Conservation (phyloP, 2,888 invertebrate species). For the Ligdia adustata region DNA sequence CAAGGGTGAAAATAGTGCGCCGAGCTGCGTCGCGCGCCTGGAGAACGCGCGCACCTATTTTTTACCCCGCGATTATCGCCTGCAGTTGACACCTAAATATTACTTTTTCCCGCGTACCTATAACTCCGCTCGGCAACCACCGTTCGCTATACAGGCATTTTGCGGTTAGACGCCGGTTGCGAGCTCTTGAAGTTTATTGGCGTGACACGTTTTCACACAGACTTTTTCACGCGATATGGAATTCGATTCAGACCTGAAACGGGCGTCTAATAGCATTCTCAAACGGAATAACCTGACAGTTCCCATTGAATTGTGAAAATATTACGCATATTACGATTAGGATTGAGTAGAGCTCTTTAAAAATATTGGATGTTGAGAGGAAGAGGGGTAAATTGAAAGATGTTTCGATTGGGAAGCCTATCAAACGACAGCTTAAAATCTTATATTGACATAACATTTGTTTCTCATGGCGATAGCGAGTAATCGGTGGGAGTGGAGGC, state of each 20-base stretch:
- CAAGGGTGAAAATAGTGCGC: conserved; percentile 77
- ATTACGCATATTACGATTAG: conserved; percentile 9
- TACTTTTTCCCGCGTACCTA: conserved; percentile 72
- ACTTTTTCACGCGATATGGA: conserved; percentile 50
- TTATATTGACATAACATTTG: conserved; percentile 33
- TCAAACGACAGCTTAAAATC: conserved; percentile 15
- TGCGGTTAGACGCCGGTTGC: conserved; percentile 58
- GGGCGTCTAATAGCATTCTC: conserved; percentile 34
- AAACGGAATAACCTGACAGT: conserved; percentile 29
- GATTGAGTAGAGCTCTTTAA: not conserved
- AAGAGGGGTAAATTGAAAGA: not conserved
- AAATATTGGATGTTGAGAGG: not conserved
- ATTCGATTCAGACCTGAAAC: conserved; percentile 46
- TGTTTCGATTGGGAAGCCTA: not conserved
- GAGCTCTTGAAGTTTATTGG: conserved; percentile 73
- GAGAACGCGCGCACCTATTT: conserved; percentile 64
- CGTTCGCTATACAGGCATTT: conserved; percentile 64
- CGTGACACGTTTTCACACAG: conserved; percentile 59
- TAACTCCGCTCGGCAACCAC: conserved; percentile 33
- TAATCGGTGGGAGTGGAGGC: conserved; percentile 79
- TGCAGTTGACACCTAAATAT: conserved; percentile 83
- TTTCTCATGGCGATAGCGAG: conserved; percentile 67
- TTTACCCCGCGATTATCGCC: conserved; percentile 81
- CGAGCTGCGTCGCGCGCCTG: conserved; percentile 29
- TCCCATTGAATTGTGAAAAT: conserved; percentile 20